phyloP scores from a whole-genome alignment of 2,113 vertebrate species.

The Macroglossus sobrinus region DNA sequence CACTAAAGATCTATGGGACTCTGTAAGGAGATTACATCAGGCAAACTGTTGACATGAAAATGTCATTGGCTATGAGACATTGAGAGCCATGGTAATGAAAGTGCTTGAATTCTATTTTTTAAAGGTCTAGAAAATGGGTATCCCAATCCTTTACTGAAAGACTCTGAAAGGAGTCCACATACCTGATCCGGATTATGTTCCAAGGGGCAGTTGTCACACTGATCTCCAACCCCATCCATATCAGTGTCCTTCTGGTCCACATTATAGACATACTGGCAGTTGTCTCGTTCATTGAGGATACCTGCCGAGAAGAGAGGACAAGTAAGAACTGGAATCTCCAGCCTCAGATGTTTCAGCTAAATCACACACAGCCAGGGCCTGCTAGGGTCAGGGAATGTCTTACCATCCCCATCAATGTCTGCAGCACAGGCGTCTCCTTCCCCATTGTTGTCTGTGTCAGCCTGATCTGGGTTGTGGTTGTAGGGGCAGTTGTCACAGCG shows the following conservation, averaged over 20 bases:
- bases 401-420: slow-evolving; percentile 98
- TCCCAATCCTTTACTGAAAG: not conserved
- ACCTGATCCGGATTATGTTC: slow-evolving; percentile 99
- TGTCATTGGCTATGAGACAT: not conserved
- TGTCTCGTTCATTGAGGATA: slow-evolving; percentile 95
- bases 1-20: not conserved
- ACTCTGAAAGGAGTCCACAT: not conserved
- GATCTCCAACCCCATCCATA: slow-evolving; percentile 96
- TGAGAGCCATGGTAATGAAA: not conserved
- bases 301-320: slow-evolving; percentile 79
- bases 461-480: slow-evolving; percentile 96
- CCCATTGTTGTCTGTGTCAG: slow-evolving; percentile 95
- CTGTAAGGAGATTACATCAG: not conserved
- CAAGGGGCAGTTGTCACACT: slow-evolving; percentile 98
- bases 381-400: not conserved
- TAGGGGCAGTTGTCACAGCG: slow-evolving; percentile 97
- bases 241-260: slow-evolving; percentile 97
- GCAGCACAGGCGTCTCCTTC: slow-evolving; percentile 97
- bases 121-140: not conserved
- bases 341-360: not conserved
- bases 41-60: not conserved
- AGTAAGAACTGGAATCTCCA: not conserved
- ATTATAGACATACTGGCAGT: slow-evolving; percentile 98
- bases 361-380: not conserved
- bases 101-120: not conserved